These are phyloP conservation scores for Lathronympha strigana DNA, from an alignment of 2,888 invertebrate species.

Conservation along the genomic window DNA sequence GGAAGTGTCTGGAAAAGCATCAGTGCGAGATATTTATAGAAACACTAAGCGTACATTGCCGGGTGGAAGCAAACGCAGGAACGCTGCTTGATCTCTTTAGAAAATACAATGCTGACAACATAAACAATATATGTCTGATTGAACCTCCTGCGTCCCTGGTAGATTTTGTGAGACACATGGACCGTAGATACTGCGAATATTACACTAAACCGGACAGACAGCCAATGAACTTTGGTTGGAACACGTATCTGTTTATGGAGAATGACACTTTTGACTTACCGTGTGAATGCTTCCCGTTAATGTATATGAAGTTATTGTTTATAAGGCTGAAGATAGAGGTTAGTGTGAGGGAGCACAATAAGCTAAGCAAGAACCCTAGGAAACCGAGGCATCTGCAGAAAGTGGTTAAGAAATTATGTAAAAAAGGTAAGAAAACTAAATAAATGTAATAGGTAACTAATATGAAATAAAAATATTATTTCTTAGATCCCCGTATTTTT, in stretches of 20 bases:
- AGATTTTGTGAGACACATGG: constrained; percentile 13
- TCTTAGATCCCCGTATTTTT: too few species aligned
- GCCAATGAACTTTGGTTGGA: constrained; percentile 5
- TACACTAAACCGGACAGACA: background rate
- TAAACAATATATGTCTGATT: background rate
- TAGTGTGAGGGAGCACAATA: constrained; percentile 15
- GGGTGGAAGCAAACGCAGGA: background rate
- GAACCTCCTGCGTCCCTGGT: constrained; percentile 2
- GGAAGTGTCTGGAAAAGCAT: constrained; percentile 30
- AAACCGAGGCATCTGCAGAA: background rate
- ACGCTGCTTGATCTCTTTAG: background rate
- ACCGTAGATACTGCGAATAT: background rate
- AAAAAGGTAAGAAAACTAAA: background rate
- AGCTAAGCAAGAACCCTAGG: background rate
- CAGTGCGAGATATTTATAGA: constrained; percentile 1
- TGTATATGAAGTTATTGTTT: constrained; percentile 22
- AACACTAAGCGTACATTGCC: constrained; percentile 1
- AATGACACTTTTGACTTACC: constrained; percentile 7
- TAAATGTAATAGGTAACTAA: too few species aligned
- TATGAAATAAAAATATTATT: too few species aligned
- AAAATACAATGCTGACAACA: constrained; percentile 11
- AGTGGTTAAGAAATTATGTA: too few species aligned
- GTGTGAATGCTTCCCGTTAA: constrained; percentile 30
- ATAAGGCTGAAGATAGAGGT: constrained; percentile 19
- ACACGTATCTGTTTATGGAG: constrained; percentile 16